Base-by-base conservation (phyloP, 1,140 invertebrate genomes). In the Ceratina japonica region DNA sequence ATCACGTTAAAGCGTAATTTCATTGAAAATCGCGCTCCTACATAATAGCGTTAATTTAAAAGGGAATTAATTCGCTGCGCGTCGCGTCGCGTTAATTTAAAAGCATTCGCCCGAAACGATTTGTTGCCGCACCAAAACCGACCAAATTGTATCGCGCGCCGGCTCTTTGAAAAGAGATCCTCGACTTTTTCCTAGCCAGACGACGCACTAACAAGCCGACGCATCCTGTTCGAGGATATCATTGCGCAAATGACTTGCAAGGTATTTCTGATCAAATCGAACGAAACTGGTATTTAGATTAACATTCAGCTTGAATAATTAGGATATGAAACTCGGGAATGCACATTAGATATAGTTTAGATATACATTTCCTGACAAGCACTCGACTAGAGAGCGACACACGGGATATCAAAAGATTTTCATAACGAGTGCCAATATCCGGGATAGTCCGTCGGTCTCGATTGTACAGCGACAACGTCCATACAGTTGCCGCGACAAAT, bases 1-100 rank as follows among this genome's bases (percentile, higher is more conserved):
- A 87, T 87, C 80, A 61, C 75, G 63, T 87, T 86, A 80, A 83
- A 80, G 80, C 64, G 79, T 79, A 85, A 86, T 87, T 86, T 82
- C 80, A 86, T 85, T 83, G 84, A 86, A 83, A 85, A 87, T 86
- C 83, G 83, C 66, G 74, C 75, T 74, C 71, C 80, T 79, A 81
- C 79, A 80, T 87, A 87, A 88, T 87, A 82, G 78, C 79, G 83
- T 83, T 83, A 81, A 86, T 87, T 88, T 85, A 82, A 86, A 83
- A 78, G 82, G 79, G 77, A 84, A 87, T 85, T 86, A 87, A 87
- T 86, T 84, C 83, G 83, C 52, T 51, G 78, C 68, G 69, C 79
- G 86, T 81, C 68, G 69, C 79, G 86, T 81, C 70, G 56, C 85
- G 86, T 85, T 88, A 85, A 87, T 87, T 88, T 86, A 86, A 87